Percentiles rank a stretch among this genome's conserved stretches.
These are phyloP conservation scores for Danio jaintianensis DNA, from an alignment of 2,797 vertebrate species.

Conservation along the genomic window DNA sequence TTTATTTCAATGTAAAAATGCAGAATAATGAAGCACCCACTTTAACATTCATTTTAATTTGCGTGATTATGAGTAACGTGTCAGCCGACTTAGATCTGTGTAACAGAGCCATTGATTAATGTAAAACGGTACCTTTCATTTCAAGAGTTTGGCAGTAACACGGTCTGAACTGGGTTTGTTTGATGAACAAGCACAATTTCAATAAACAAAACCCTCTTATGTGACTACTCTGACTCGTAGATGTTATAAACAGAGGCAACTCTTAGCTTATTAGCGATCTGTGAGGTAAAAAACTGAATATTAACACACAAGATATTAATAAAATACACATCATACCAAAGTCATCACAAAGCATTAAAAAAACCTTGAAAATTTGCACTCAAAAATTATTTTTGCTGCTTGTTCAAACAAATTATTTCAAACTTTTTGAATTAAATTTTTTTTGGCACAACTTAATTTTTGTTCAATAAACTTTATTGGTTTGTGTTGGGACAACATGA, in stretches of 20 bases:
- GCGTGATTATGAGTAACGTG: background rate
- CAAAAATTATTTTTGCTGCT: no score
- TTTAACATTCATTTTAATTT: background rate
- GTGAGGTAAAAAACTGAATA: constrained; percentile 46
- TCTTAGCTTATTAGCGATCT: constrained; percentile 28
- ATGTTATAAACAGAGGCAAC: constrained; percentile 36
- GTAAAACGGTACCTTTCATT: background rate
- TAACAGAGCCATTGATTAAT: background rate
- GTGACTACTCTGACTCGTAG: constrained; percentile 16
- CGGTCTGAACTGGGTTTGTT: constrained; percentile 40
- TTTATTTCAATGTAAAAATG: constrained; percentile 5
- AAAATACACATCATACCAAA: background rate
- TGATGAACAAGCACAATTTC: constrained; percentile 45
- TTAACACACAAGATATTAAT: constrained; percentile 29
- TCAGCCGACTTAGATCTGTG: background rate
- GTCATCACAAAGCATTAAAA: background rate
- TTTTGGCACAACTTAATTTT: no score
- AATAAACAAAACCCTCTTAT: constrained; percentile 55
- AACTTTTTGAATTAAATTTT: no score
- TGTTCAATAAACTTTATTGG: no score
- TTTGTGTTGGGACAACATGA: no score
- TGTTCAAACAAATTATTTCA: no score
- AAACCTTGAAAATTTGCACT: no score
- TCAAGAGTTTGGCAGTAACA: background rate
- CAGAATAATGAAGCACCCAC: background rate